phyloP scores from a whole-genome alignment of 2,888 invertebrate species.

The Lasioglossum zephyrum region DNA sequence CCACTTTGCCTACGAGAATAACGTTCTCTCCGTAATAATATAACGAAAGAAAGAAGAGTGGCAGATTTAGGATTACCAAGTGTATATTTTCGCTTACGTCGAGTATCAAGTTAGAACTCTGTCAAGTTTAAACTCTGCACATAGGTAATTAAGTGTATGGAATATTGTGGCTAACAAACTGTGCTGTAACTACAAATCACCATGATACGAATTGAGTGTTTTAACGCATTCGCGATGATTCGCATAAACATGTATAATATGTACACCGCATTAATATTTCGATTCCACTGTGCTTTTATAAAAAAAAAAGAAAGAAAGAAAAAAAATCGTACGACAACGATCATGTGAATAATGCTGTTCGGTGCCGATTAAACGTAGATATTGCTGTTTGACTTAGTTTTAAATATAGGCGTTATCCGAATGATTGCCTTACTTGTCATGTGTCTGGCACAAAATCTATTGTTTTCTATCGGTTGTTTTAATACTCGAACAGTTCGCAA shows the following conservation, averaged over 20 bases:
- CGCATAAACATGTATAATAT: not conserved
- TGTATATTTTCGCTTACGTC: not conserved
- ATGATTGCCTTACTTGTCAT: slow-evolving; percentile 35
- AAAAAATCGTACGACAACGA: not conserved
- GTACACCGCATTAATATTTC: slow-evolving; percentile 11
- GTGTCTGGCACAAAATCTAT: slow-evolving; percentile 24
- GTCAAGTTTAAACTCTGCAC: slow-evolving; percentile 1
- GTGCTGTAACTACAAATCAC: slow-evolving; percentile 30
- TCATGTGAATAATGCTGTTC: slow-evolving; percentile 12
- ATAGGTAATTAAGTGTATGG: not conserved
- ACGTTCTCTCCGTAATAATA: not conserved
- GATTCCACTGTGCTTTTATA: not conserved
- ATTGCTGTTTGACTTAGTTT: slow-evolving; percentile 21
- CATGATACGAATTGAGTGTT: slow-evolving; percentile 17
- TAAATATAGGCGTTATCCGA: too few relatives aligned
- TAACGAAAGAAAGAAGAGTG: not conserved
- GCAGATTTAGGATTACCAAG: not conserved
- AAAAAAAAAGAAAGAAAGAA: too few relatives aligned
- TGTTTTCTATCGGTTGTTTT: slow-evolving; percentile 38
- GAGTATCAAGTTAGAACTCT: not conserved
- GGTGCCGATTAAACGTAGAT: not conserved
- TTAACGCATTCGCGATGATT: not conserved
- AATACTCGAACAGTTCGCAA: slow-evolving; percentile 33
- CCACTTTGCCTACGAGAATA: slow-evolving; percentile 31
- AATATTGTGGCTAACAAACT: slow-evolving; percentile 49